phyloP scores from a whole-genome alignment of 2,888 invertebrate species.

The Dicyrtomina minuta region DNA sequence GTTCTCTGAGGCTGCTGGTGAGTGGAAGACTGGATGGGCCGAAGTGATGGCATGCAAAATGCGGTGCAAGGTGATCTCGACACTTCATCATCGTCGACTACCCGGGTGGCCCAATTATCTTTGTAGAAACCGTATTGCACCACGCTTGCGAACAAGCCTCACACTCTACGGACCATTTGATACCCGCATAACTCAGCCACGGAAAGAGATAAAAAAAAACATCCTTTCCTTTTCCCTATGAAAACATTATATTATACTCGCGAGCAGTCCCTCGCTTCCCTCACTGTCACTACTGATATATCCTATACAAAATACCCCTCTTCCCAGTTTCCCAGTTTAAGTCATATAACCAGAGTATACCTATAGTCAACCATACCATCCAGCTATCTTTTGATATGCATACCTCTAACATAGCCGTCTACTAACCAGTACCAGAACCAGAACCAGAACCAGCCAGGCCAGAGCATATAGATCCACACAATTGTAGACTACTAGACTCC shows the following conservation, averaged over 20 bases:
- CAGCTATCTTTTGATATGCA: too few relatives aligned
- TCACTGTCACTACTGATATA: too few relatives aligned
- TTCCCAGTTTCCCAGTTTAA: too few relatives aligned
- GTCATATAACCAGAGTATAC: too few relatives aligned
- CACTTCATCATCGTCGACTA: constrained; percentile 54
- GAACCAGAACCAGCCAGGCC: too few relatives aligned
- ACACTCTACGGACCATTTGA: constrained; percentile 53
- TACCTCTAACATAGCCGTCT: too few relatives aligned
- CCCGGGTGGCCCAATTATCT: constrained; percentile 54
- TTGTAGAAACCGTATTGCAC: constrained; percentile 52
- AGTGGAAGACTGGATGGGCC: constrained; percentile 22
- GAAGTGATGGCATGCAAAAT: constrained; percentile 54
- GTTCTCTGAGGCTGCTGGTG: constrained; percentile 19
- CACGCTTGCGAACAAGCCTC: constrained; percentile 53
- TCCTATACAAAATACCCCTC: too few relatives aligned
- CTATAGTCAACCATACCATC: too few relatives aligned
- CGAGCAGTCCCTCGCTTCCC: constrained; percentile 15
- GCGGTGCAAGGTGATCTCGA: constrained; percentile 54
- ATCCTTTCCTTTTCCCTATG: constrained; percentile 8
- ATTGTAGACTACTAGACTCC: too few relatives aligned
- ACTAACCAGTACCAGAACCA: too few relatives aligned
- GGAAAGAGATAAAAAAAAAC: background rate
- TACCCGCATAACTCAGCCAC: constrained; percentile 49
- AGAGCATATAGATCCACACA: too few relatives aligned
- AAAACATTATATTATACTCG: background rate